Evolutionary conservation across 2,888 invertebrate species (phyloP).

Genomic region (Bhutanitis thaidina): DNA sequence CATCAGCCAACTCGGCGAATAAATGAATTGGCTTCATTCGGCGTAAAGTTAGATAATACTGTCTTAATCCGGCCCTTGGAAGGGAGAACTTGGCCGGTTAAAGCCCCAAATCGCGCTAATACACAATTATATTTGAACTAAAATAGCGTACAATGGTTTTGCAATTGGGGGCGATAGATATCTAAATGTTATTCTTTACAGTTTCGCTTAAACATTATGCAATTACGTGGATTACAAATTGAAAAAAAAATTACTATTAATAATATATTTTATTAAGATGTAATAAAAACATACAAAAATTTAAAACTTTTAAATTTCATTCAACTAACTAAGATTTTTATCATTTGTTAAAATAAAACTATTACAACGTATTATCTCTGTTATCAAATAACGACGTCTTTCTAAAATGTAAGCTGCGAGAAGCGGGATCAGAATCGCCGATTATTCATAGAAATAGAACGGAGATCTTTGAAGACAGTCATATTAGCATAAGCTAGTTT

Average conservation of each 20-base stretch:
- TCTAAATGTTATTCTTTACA: conserved; percentile 13
- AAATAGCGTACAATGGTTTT: conserved; percentile 12
- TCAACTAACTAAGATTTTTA: too few species aligned
- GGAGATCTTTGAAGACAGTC: conserved; percentile 2
- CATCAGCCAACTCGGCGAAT: conserved; percentile 15
- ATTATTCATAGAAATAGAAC: conserved; percentile 5
- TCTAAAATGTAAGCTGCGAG: not conserved
- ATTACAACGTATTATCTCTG: too few species aligned
- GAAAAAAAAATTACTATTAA: too few species aligned
- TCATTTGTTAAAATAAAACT: too few species aligned
- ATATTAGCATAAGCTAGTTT: conserved; percentile 16
- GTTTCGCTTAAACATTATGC: not conserved
- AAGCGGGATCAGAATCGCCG: not conserved
- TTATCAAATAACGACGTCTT: too few species aligned
- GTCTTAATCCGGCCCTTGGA: conserved; percentile 13
- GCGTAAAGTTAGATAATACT: conserved; percentile 16
- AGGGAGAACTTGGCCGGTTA: conserved; percentile 1
- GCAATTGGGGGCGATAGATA: conserved; percentile 13
- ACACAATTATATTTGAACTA: conserved; percentile 5
- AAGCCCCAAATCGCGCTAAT: conserved; percentile 7
- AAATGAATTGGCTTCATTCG: conserved; percentile 17
- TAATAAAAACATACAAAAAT: too few species aligned
- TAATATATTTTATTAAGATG: too few species aligned
- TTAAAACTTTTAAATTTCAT: too few species aligned
- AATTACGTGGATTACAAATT: too few species aligned